Evolutionary conservation across 2,888 invertebrate genomes (phyloP).

Genomic region (Leptura quadrifasciata): DNA sequence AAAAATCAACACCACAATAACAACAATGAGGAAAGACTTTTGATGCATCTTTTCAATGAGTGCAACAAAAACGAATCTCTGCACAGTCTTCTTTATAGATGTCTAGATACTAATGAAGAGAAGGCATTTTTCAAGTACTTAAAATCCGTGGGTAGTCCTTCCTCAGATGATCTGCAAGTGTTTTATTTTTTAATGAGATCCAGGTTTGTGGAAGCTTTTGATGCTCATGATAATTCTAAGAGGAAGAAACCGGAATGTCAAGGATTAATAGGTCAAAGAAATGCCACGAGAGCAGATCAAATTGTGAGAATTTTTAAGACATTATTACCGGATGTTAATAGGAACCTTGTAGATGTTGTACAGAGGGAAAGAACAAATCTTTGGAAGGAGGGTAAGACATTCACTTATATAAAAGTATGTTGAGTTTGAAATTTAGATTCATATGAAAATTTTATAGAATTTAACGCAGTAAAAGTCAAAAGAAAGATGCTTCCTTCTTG

Average conservation of each 20-base stretch:
- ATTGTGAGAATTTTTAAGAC: conserved; percentile 64
- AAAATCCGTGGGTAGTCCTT: conserved; percentile 74
- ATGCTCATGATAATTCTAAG: conserved; percentile 72
- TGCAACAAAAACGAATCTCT: conserved; percentile 77
- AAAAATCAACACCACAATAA: conserved; percentile 77
- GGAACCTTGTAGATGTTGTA: conserved; percentile 65
- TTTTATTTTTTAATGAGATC: conserved; percentile 82
- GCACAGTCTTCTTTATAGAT: conserved; percentile 79
- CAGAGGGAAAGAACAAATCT: conserved; percentile 62
- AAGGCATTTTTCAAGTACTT: conserved; percentile 81
- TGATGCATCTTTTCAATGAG: conserved; percentile 80
- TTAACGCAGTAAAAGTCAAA: too few species aligned
- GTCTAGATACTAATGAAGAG: conserved; percentile 80
- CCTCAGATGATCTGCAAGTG: conserved; percentile 81
- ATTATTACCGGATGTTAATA: conserved; percentile 66
- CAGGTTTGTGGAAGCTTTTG: conserved; percentile 78
- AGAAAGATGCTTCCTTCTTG: too few species aligned
- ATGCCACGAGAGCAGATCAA: conserved; percentile 60
- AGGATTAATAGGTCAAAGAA: conserved; percentile 66
- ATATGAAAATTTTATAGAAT: too few species aligned
- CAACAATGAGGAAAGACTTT: conserved; percentile 72
- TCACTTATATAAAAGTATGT: too few species aligned
- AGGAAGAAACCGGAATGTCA: conserved; percentile 58
- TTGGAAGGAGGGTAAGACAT: conserved; percentile 65
- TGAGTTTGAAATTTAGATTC: too few species aligned